These are phyloP conservation scores for Desmodus rotundus DNA, from an alignment of 2,113 vertebrate species.

Conservation along the genomic window DNA sequence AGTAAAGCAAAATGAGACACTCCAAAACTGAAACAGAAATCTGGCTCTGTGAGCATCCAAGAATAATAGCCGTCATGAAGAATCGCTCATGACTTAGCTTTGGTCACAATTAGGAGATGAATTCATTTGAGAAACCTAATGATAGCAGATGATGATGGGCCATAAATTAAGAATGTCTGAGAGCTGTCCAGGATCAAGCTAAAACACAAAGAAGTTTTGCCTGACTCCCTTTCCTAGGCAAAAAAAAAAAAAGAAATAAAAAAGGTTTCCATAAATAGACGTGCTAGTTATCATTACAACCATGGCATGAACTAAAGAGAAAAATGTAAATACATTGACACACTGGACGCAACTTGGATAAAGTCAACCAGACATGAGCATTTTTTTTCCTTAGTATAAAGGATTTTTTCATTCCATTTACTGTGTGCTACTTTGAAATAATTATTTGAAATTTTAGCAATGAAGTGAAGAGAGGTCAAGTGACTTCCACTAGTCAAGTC, in stretches of 20 bases:
- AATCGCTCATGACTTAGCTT: not conserved
- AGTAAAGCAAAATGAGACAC: not conserved
- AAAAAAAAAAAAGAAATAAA: slow-evolving; percentile 4
- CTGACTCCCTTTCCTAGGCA: not conserved
- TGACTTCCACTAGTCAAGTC: not conserved
- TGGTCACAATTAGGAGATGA: not conserved
- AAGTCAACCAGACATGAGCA: not conserved
- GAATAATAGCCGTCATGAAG: not conserved
- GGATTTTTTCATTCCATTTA: not conserved
- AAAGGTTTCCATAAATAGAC: not conserved
- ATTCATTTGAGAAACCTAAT: not conserved
- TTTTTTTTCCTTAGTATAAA: not conserved
- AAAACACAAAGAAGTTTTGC: not conserved
- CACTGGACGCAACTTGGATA: slow-evolving; percentile 16
- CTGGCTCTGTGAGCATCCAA: not conserved
- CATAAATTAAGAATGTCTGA: not conserved
- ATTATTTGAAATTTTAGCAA: not conserved
- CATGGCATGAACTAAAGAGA: not conserved
- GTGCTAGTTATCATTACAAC: not conserved
- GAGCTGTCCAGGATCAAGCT: not conserved
- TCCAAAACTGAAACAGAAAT: not conserved
- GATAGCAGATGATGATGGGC: not conserved
- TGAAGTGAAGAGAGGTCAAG: not conserved
- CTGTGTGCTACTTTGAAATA: not conserved
- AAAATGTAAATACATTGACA: not conserved